Evolutionary conservation across 1,140 invertebrate species (phyloP).

Genomic region (Nixonia krombeini): DNA sequence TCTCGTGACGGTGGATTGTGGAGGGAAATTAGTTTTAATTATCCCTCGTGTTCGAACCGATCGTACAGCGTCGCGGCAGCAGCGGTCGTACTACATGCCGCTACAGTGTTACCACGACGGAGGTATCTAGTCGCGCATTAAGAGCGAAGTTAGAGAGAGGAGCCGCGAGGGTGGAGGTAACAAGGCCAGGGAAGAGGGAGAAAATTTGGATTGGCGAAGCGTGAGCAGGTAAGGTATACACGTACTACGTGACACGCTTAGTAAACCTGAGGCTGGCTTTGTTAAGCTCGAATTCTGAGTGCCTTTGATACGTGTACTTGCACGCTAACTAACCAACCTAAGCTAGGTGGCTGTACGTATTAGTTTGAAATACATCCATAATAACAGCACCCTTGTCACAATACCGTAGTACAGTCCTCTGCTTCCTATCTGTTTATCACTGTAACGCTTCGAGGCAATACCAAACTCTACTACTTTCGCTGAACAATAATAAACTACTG

Average conservation of each 20-base stretch:
- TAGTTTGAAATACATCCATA: constrained; percentile 49
- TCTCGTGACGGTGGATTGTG: constrained; percentile 30
- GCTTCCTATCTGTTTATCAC: too few relatives aligned
- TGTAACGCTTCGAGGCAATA: too few relatives aligned
- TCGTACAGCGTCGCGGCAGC: too few relatives aligned
- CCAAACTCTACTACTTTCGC: too few relatives aligned
- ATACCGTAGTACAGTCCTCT: too few relatives aligned
- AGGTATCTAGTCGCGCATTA: constrained; percentile 61
- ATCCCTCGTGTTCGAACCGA: constrained; percentile 15
- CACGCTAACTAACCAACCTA: constrained; percentile 73
- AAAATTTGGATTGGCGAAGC: constrained; percentile 63
- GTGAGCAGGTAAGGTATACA: constrained; percentile 67
- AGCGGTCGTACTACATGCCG: constrained; percentile 56
- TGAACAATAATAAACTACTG: too few relatives aligned
- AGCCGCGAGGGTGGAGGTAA: constrained; percentile 45
- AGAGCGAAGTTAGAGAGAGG: constrained; percentile 63
- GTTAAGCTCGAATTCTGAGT: constrained; percentile 72
- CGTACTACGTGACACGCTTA: constrained; percentile 71
- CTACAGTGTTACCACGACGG: too few relatives aligned
- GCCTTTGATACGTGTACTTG: constrained; percentile 74
- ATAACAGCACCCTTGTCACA: constrained; percentile 4
- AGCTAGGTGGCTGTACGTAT: constrained; percentile 58
- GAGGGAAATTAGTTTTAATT: constrained; percentile 66
- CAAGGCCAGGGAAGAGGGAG: constrained; percentile 46
- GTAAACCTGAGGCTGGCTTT: constrained; percentile 69